These are phyloP conservation scores for Epizoanthus stellaris DNA, from an alignment of 92 coral and sea anemone genomes.

Conservation along the genomic window DNA sequence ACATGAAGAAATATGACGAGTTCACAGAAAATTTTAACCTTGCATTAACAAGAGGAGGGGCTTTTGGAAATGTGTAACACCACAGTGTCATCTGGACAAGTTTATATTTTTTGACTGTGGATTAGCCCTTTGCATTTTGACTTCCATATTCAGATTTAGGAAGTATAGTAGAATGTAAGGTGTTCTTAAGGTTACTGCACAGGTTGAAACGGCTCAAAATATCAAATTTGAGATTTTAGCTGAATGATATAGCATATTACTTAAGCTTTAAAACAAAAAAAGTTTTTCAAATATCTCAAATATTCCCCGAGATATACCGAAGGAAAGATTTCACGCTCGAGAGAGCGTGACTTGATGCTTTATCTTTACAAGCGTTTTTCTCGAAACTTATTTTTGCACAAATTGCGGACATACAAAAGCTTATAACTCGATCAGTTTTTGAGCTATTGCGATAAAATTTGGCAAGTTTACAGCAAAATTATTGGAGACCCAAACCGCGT, in stretches of 20 bases:
- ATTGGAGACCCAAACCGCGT: not conserved
- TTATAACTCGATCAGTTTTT: not conserved
- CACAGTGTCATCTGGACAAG: not conserved
- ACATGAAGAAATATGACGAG: constrained; percentile 22
- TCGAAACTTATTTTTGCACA: constrained; percentile 8
- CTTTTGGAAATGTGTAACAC: constrained; percentile 20
- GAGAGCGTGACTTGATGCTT: not conserved
- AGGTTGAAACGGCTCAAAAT: not conserved
- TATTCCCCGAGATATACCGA: too few relatives aligned
- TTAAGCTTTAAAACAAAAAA: not conserved
- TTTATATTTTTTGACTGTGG: too few relatives aligned
- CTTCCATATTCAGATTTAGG: too few relatives aligned
- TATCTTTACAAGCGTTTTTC: constrained; percentile 5
- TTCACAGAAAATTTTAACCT: constrained; percentile 1
- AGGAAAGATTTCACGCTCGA: too few relatives aligned
- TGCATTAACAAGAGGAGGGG: constrained; percentile 23
- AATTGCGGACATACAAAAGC: not conserved
- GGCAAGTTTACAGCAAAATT: not conserved
- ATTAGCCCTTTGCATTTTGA: too few relatives aligned
- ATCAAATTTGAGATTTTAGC: not conserved
- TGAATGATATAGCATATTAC: not conserved
- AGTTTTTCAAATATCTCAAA: too few relatives aligned
- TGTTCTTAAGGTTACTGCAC: too few relatives aligned
- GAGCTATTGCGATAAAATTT: constrained; percentile 8
- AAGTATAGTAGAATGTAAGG: too few relatives aligned